These are phyloP conservation scores for Hybos culiciformis DNA, from an alignment of 2,888 invertebrate species.

Conservation along the genomic window DNA sequence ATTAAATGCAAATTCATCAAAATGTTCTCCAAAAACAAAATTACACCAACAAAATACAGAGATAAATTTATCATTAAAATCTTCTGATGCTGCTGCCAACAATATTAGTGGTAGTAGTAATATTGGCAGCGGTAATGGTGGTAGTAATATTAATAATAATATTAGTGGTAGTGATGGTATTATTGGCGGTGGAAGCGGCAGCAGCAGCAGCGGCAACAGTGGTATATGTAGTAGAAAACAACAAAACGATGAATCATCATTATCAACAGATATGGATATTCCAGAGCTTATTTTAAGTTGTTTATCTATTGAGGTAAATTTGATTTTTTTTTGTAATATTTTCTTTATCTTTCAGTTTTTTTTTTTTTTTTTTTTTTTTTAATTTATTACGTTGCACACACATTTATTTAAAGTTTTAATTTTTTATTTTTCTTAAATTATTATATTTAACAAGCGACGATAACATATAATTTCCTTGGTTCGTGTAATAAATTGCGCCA, in stretches of 20 bases:
- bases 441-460: too few species aligned
- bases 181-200: neutral
- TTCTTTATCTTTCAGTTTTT: too few species aligned
- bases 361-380: too few species aligned
- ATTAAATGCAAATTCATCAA: slow-evolving; percentile 1
- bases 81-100: neutral
- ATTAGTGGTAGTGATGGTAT: neutral
- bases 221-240: neutral
- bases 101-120: neutral
- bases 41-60: too few species aligned
- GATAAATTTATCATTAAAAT: neutral
- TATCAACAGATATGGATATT: slow-evolving; percentile 36
- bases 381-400: too few species aligned
- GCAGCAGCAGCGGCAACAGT: neutral
- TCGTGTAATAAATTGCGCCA: too few species aligned
- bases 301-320: slow-evolving; percentile 64
- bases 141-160: neutral
- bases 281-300: slow-evolving; percentile 57
- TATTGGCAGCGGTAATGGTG: neutral
- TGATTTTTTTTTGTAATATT: slow-evolving; percentile 7
- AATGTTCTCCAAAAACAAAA: too few species aligned
- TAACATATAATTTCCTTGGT: too few species aligned
- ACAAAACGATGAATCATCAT: slow-evolving; percentile 29
- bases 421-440: too few species aligned
- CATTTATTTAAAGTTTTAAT: too few species aligned